Base-by-base conservation (phyloP, 2,797 vertebrate species). In the Intellagama lesueurii region DNA sequence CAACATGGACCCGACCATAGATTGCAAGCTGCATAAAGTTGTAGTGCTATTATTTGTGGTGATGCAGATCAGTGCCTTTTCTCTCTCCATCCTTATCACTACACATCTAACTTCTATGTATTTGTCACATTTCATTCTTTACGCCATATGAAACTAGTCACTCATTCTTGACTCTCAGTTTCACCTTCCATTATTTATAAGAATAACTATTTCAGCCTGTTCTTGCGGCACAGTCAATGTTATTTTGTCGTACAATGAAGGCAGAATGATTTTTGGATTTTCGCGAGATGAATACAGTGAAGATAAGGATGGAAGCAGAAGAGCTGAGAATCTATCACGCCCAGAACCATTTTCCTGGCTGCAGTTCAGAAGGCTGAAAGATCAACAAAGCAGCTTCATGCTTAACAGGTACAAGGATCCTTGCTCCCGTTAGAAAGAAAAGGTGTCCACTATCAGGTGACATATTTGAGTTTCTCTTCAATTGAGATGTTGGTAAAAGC, bases 121-220 rank as follows among this genome's bases (percentile, higher is more conserved):
- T 78, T 91, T 0, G 0, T 81, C 64, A 44, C 84, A 68, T 73
- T 76, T 85, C 87, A 79, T 83, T 3, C 8, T 91, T 89, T 91
- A 70, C 16, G 60, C 82, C 9, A 60, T 89, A 88, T 87, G 81
- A 16, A 82, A 52, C 68, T 7, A 35, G 35, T 79, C 47, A 68
- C 7, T 52, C 8, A 1, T 4, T 22, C 0, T 91, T n/a, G 83
- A 85, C 90, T 85, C 75, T 89, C 52, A n/a, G 70, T 89, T 92
- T 93, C 91, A 40, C 72, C 22, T 90, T 88, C 86, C 32, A 87
- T 91, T 90, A 90, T 91, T 92, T 93, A 87, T 69, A 66, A 60
- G 4, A 91, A 76, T 75, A 75, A 76, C 78, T n/a, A 49, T 86
- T 82, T 40, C 84, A 89, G 72, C 73, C 76, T 26, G 70, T 30